These are phyloP conservation scores for Gonocerus acuteangulatus DNA, from an alignment of 2,888 invertebrate species.

Conservation along the genomic window DNA sequence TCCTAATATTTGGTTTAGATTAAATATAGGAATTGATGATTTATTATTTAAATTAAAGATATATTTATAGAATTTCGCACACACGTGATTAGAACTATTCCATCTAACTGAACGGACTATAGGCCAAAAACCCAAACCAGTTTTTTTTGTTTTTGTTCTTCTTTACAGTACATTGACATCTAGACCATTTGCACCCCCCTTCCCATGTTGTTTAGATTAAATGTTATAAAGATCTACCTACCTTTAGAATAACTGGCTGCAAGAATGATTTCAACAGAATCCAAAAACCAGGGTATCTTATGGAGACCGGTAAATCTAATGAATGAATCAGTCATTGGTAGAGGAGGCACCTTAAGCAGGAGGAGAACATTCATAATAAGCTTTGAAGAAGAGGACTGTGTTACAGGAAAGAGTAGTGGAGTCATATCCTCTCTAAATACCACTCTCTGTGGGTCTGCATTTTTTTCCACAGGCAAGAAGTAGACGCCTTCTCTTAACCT, in stretches of 20 bases:
- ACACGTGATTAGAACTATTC: too few relatives aligned
- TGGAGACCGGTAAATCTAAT: constrained; percentile 29
- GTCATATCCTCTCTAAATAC: constrained; percentile 56
- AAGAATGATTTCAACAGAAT: constrained; percentile 34
- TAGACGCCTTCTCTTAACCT: constrained; percentile 62
- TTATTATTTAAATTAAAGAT: too few relatives aligned
- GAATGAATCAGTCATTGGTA: constrained; percentile 35
- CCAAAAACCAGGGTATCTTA: constrained; percentile 35
- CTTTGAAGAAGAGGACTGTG: constrained; percentile 52
- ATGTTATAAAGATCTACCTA: too few relatives aligned
- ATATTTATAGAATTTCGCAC: too few relatives aligned
- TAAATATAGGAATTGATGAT: too few relatives aligned
- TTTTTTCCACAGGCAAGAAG: constrained; percentile 52
- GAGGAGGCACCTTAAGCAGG: constrained; percentile 46
- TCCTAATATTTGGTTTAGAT: too few relatives aligned
- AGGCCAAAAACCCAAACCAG: too few relatives aligned
- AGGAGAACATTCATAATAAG: constrained; percentile 54
- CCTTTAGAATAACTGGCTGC: constrained; percentile 5
- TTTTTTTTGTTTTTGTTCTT: too few relatives aligned
- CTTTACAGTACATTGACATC: too few relatives aligned
- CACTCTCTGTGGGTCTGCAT: constrained; percentile 51
- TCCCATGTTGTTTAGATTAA: too few relatives aligned
- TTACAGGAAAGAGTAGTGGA: constrained; percentile 61
- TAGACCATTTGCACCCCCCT: too few relatives aligned
- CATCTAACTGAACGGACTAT: too few relatives aligned